Percentiles rank a stretch among this genome's conserved stretches.
phyloP scores from a whole-genome alignment of 2,113 vertebrate genomes.

The Platysternon megacephalum region DNA sequence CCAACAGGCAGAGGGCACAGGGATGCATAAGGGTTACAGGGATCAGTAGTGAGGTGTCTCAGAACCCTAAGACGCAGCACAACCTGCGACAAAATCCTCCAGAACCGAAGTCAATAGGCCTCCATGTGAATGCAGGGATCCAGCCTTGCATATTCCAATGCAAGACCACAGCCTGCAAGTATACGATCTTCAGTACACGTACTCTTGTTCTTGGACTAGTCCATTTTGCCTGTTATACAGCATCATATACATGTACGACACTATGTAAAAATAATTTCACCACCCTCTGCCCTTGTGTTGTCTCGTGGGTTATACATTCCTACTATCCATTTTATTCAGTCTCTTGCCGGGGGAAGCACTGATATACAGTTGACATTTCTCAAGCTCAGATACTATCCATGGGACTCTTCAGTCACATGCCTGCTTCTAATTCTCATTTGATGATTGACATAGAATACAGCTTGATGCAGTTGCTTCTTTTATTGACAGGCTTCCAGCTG shows the following conservation, averaged over 20 bases:
- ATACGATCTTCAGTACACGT: not conserved
- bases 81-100: not conserved
- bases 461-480: not conserved
- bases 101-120: not conserved
- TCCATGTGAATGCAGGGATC: not conserved
- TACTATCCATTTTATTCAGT: not conserved
- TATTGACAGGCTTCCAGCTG: not conserved
- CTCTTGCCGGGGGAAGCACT: not conserved
- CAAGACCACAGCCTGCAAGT: not conserved
- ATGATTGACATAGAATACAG: not conserved
- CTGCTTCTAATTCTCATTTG: not conserved
- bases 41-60: not conserved
- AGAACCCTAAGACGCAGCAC: not conserved
- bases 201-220: not conserved
- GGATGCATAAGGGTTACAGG: not conserved
- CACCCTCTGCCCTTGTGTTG: not conserved
- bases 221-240: not conserved
- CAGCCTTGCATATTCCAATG: not conserved
- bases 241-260: not conserved
- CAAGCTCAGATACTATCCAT: not conserved
- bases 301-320: not conserved
- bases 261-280: not conserved
- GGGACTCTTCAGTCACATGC: not conserved
- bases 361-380: not conserved
- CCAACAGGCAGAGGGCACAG: not conserved